Base-by-base conservation (phyloP, 2,797 vertebrate genomes). In the Hippocampus kuda region DNA sequence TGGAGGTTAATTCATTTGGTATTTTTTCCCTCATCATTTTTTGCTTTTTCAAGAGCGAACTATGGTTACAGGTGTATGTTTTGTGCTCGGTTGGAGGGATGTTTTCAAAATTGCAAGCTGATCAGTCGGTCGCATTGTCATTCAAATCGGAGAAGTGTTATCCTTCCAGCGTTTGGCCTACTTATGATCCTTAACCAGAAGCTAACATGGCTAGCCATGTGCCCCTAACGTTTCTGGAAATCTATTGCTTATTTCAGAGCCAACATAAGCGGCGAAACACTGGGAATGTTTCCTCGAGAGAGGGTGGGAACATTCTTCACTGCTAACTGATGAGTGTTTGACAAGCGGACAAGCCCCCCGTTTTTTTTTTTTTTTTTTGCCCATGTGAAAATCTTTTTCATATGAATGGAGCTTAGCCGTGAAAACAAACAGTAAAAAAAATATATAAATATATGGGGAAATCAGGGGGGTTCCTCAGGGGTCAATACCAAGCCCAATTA, bases 351-450 rank as follows among this genome's bases (percentile, higher is more conserved):
- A 18, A 72, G 70, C 75, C 79, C 65, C 70, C 30, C 67, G 6
- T 7, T 22, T 10, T 8, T 38, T 34, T 30, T 30, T 30, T 30
- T 15, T 34, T 34, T 8, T 48, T 64, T 48, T 26, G 69, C 71
- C 80, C 77, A 77, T 80, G 77, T 74, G 68, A 85, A 87, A 86
- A 79, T 78, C 77, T 64, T 75, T 81, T 83, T 84, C 70, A 74
- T 81, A 83, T 75, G 78, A 80, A 85, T 78, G 77, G 73, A 77
- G 80, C 73, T 66, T 69, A 79, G 84, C 71, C 84, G 76, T 83
- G 77, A 88, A 88, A 90, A 89, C 79, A 89, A 88, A 85, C 84
- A 82, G 75, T 8, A 0, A 81, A 78, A 85, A 41, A 65, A 46
- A 63, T 2, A 64, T 2, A 38, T 38, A 42, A 41, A 44, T 46